Percentiles rank a stretch among this genome's conserved stretches.
These are phyloP conservation scores for Colostygia pectinataria DNA, from an alignment of 2,888 invertebrate genomes.

Conservation along the genomic window DNA sequence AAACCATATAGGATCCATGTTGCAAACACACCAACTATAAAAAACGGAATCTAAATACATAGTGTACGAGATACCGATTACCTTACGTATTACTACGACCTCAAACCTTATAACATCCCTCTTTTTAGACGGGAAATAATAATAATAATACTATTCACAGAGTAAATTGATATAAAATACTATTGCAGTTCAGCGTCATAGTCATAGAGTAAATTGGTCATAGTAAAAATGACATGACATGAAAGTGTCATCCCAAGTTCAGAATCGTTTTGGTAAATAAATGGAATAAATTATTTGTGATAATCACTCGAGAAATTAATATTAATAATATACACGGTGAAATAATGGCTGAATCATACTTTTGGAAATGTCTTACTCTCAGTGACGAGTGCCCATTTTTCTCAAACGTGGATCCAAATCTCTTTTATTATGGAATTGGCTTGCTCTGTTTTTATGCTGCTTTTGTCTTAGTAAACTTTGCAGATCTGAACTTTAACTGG, in stretches of 20 bases:
- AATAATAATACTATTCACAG: no score
- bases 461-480: slow-evolving; percentile 53
- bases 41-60: no score
- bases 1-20: no score
- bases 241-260: background rate
- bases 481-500: slow-evolving; percentile 65
- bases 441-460: slow-evolving; percentile 53
- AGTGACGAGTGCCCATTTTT: slow-evolving; percentile 62
- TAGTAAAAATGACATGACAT: no score
- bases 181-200: no score
- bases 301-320: background rate
- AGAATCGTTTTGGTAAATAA: slow-evolving; percentile 25
- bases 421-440: slow-evolving; percentile 58
- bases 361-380: slow-evolving; percentile 66
- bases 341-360: slow-evolving; percentile 48
- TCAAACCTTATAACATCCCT: no score
- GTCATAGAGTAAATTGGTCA: no score
- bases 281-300: slow-evolving; percentile 27
- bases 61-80: no score
- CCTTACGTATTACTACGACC: no score
- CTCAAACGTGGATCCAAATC: slow-evolving; percentile 51
- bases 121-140: no score
- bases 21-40: no score
- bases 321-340: slow-evolving; percentile 8
- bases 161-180: no score